Evolutionary conservation across 2,888 invertebrate genomes (phyloP), one percentile per base, ranked within the genome.

Genomic region (Atherix ibis): DNA sequence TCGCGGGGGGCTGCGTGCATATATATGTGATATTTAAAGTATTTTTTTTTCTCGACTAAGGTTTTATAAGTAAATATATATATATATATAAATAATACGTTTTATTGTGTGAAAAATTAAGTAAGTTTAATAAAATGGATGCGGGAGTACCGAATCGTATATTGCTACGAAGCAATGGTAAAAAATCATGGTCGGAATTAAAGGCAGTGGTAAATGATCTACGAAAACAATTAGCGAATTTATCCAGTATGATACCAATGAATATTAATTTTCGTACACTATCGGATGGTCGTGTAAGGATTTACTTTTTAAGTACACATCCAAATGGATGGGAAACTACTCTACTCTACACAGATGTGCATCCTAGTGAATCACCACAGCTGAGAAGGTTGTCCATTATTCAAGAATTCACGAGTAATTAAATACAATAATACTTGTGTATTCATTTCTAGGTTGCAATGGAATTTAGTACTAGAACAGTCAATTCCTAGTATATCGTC

Each of bases 251-350:
- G 68, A 76, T 85, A 14, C 88, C 88, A 2, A 76, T 77, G 46
- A 78, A 80, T 31, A 76, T 88, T 45, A 75, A 79, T 19, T 88
- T 88, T 60, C 70, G 85, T 37, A 73, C 72, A 17, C 65, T 87
- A 24, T 70, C 73, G 34, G 83, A 82, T 60, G 83, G 82, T 22
- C 73, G 81, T 46, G 82, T 74, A 9, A 70, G 89, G 49, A 76
- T 92, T 48, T 94, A 92, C 59, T 94, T 91, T 56, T 67, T 94
- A 40, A 80, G 87, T 46, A 82, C 83, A 15, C 84, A 85, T 0
- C 78, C 79, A 32, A 84, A 83, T 49, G 82, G 83, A 12, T 83
- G 88, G 74, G 91, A 92, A 58, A 85, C 85, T 3, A 91, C 89
- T 0, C 62, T 92, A 9, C 63, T 91, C 2, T 91, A 80, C 51